These are phyloP conservation scores for Escarpia spicata DNA, from an alignment of 2,888 invertebrate genomes.

Conservation along the genomic window DNA sequence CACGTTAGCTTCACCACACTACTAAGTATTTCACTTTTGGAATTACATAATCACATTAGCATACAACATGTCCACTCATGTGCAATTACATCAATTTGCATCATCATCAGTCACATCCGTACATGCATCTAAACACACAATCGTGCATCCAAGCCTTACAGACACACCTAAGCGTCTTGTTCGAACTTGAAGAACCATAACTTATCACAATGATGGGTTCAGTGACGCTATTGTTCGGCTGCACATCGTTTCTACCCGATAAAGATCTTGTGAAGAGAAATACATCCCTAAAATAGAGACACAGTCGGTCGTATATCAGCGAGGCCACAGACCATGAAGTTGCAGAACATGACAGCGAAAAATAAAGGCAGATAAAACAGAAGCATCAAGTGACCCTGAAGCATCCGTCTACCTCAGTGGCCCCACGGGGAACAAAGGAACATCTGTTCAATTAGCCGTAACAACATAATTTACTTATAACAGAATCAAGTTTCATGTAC, in stretches of 20 bases:
- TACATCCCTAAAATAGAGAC: constrained; percentile 11
- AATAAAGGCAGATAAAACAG: neutral
- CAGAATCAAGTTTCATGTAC: neutral
- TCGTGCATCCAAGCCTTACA: neutral
- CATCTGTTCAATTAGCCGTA: neutral
- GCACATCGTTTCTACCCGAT: neutral
- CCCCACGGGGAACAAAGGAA: neutral
- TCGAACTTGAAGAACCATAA: neutral
- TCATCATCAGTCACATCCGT: neutral
- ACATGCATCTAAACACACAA: neutral
- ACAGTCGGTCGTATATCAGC: neutral
- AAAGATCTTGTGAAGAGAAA: neutral
- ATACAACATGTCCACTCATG: neutral
- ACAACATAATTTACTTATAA: constrained; percentile 1
- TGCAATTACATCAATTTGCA: neutral
- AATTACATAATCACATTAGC: neutral
- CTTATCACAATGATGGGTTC: neutral
- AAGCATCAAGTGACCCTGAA: neutral
- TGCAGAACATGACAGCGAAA: neutral
- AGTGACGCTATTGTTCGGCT: neutral
- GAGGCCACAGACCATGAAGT: neutral
- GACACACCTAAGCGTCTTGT: neutral
- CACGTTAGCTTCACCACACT: neutral
- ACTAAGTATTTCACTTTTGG: neutral
- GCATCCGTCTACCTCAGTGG: neutral